phyloP scores from a whole-genome alignment of 37 sponge, comb jelly and placozoan genomes.

The Hexactinellida sp. region DNA sequence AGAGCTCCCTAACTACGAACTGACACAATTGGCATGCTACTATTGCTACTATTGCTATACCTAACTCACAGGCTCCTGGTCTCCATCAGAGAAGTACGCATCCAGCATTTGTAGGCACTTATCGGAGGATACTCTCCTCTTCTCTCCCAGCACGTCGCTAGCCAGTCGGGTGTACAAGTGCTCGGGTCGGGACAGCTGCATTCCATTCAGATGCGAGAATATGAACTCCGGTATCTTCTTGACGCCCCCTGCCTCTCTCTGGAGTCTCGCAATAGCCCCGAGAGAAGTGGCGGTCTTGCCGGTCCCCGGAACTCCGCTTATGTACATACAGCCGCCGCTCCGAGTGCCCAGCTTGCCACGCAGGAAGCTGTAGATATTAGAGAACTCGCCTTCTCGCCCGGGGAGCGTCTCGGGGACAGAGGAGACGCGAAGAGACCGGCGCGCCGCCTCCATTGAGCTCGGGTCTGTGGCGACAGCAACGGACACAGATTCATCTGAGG shows the following conservation, averaged over 20 bases:
- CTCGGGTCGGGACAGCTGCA: constrained; percentile 60
- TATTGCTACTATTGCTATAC: too few species aligned
- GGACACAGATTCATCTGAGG: background rate
- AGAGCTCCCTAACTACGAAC: too few species aligned
- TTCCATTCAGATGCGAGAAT: constrained; percentile 83
- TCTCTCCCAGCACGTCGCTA: background rate
- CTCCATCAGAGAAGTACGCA: background rate
- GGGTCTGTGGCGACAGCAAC: background rate
- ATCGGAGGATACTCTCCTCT: background rate
- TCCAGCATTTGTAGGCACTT: background rate
- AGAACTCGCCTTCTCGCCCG: constrained; percentile 72
- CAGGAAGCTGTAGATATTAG: constrained; percentile 57
- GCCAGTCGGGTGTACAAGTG: constrained; percentile 29
- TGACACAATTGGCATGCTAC: too few species aligned
- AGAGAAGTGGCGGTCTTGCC: constrained; percentile 96
- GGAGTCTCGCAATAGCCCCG: constrained; percentile 46
- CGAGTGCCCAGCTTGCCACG: constrained; percentile 46
- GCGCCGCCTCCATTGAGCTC: background rate
- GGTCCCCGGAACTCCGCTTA: constrained; percentile 84
- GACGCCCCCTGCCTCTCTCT: constrained; percentile 30
- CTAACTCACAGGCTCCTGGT: background rate
- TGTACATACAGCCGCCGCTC: constrained; percentile 92
- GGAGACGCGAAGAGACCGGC: constrained; percentile 47
- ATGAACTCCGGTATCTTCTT: constrained; percentile 43
- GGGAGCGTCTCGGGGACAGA: constrained; percentile 66